Base-by-base conservation (phyloP, 2,888 invertebrate species). In the Eulithis testata region DNA sequence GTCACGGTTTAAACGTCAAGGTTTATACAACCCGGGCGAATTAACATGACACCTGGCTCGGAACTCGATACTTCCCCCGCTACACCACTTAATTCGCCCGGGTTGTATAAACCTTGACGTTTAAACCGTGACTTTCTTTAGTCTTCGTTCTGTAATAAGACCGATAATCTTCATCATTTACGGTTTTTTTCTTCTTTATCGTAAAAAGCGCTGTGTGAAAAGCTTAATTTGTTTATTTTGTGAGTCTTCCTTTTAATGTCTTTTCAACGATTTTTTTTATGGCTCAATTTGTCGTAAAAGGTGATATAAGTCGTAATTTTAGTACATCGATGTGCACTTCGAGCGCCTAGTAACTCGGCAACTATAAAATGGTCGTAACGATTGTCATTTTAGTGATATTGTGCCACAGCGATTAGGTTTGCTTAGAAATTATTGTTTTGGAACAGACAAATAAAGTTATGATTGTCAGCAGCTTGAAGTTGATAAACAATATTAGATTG, bases 261-360 rank as follows among this genome's bases (percentile, higher is more conserved):
- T 57, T 60, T 64, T 55, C 44, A 44, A 40, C 65, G 55, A 64
- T 64, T 54, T 59, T 60, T 62, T 66, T 66, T 59, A 66, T 40
- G 55, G 47, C 47, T 53, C 56, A 60, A 66, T 63, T 63, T 66
- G 55, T 45, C 66, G 66, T 66, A 60, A 62, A 63, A 63, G 43
- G 52, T 52, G 57, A 52, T 63, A 51, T 51, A 56, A 52, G 56
- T 37, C 43, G 44, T 44, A 57, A 27, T 31, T 51, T 60, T 44
- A 55, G 45, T 49, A 36, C 61, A 58, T 61, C 58, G 44, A 58
- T 44, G 50, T 58, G 58, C 37, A 53, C 45, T 51, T 47, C 2
- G 36, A 53, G 37, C 11, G 37, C 37, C 37, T 52, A 12, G 47
- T 58, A 58, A 63, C 63, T 47, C n/a, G 21, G 14, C 12, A 52